Percentiles rank a stretch among this genome's conserved stretches.
Evolutionary conservation across 2,113 vertebrate genomes (phyloP).

Genomic region (Typhlomys cinereus): DNA sequence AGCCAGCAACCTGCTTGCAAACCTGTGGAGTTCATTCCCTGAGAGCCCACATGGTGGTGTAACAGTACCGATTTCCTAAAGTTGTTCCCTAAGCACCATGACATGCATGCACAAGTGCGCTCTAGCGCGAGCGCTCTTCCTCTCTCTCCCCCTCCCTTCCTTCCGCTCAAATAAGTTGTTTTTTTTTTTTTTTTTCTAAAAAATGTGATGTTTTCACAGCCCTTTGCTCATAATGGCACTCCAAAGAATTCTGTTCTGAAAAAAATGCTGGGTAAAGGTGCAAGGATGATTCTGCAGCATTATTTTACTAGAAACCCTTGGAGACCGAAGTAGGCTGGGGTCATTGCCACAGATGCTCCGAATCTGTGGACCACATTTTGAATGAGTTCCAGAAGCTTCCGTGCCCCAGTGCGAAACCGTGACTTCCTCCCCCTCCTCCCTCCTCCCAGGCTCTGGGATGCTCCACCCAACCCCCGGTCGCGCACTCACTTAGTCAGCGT

Average conservation of each 20-base stretch:
- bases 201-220: neutral
- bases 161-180: no score
- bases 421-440: neutral
- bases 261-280: neutral
- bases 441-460: neutral
- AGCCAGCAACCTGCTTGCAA: no score
- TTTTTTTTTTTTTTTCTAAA: no score
- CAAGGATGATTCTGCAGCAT: neutral
- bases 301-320: no score
- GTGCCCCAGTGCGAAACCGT: neutral
- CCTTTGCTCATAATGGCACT: neutral
- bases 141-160: no score
- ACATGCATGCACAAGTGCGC: no score
- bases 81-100: no score
- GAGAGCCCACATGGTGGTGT: no score
- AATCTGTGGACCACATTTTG: neutral
- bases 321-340: neutral
- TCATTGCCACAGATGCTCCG: neutral
- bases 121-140: no score
- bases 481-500: constrained; percentile 63
- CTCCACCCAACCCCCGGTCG: neutral
- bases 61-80: no score
- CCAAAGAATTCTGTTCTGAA: neutral
- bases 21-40: no score
- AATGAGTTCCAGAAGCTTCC: neutral